phyloP scores from a whole-genome alignment of 30 jellyfish, hydroid and myxozoan genomes.

The Euphysa ruthae region DNA sequence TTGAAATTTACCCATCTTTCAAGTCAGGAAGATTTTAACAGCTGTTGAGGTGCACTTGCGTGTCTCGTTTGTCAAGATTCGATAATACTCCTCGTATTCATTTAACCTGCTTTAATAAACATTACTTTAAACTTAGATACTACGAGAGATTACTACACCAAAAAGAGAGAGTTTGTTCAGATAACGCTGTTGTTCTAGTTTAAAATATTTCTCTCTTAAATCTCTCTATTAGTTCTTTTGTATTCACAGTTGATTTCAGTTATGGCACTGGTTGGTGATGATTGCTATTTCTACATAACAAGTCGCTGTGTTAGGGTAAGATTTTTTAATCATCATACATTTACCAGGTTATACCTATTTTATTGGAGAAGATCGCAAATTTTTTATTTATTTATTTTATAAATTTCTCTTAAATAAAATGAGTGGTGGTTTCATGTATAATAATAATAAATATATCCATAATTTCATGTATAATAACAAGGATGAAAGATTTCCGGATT shows the following conservation, averaged over 20 bases:
- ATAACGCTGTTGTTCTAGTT: not conserved
- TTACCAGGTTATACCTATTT: not conserved
- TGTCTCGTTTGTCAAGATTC: no score
- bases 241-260: not conserved
- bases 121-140: slow-evolving; percentile 7
- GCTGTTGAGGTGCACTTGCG: no score
- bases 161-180: slow-evolving; percentile 1
- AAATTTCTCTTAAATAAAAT: no score
- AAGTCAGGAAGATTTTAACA: no score
- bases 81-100: no score
- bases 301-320: slow-evolving; percentile 76
- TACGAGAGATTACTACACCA: no score
- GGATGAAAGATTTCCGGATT: no score
- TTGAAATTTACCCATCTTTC: no score
- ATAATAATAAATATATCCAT: not conserved
- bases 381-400: no score
- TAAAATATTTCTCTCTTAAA: not conserved
- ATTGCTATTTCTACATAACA: slow-evolving; percentile 69
- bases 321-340: not conserved
- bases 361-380: not conserved
- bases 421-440: not conserved
- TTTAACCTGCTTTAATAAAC: no score
- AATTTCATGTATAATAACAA: no score
- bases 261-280: slow-evolving; percentile 88
- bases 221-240: not conserved